Conservation (phyloP, 2,888 invertebrate genomes). For the Parasteatoda lunata region DNA sequence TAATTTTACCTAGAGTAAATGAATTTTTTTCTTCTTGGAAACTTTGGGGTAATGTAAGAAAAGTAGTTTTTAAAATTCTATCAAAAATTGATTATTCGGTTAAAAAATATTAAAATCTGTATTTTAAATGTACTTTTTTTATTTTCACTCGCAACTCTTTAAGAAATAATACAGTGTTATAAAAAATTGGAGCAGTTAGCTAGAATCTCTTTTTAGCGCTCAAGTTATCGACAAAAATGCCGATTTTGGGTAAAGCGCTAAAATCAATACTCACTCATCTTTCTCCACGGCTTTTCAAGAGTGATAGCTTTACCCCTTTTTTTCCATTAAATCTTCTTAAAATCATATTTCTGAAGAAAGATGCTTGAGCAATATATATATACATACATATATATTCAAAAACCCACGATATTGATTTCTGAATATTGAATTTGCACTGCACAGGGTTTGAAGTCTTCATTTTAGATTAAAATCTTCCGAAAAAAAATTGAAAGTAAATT, state of each 20-base stretch:
- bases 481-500: too few relatives aligned
- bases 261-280: constrained; percentile 34
- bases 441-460: background rate
- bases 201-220: background rate
- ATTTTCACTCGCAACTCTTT: background rate
- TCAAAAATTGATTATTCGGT: too few relatives aligned
- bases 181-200: background rate
- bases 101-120: background rate
- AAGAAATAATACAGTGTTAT: background rate
- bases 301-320: background rate
- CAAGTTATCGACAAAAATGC: constrained; percentile 54
- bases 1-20: too few relatives aligned
- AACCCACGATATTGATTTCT: background rate
- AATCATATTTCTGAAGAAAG: too few relatives aligned
- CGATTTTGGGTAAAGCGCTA: constrained; percentile 32
- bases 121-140: background rate
- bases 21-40: too few relatives aligned
- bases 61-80: too few relatives aligned
- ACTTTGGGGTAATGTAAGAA: too few relatives aligned
- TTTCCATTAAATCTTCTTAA: background rate
- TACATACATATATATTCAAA: background rate
- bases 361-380: too few relatives aligned
- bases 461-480: background rate
- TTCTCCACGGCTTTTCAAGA: background rate
- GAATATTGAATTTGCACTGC: constrained; percentile 5